Evolutionary conservation across 2,888 invertebrate species (phyloP), one percentile per base, ranked within the genome.

Genomic region (Drosophila koepferae): DNA sequence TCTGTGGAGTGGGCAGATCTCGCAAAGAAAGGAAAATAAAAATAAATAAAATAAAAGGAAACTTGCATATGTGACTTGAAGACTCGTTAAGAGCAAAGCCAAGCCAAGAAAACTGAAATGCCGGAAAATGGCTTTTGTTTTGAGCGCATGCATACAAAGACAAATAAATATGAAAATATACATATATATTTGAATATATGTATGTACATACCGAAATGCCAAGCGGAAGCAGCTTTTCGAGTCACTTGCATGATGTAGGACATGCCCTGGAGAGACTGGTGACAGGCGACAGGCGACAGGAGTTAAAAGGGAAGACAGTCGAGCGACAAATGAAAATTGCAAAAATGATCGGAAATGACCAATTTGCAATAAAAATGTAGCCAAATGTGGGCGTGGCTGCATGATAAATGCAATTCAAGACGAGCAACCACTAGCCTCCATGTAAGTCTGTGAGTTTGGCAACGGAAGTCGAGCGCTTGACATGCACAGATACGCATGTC

Each of bases 291-390:
- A 8, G 14, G 46, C 6, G 8, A 6, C 28, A 6, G 28, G 28
- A 28, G 28, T 28, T 51, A 28, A 53, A 68, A 65, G 56, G 51
- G 49, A n/a, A 46, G 49, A 80, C 77, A 89, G 68, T 72, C 71
- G 72, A 77, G 85, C 89, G 71, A 84, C 76, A 87, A 86, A 90
- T 86, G 83, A 80, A 85, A 80, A 80, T 74, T 72, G 75, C 77
- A 83, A 80, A 81, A 86, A 80, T 73, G 74, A 90, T 86, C 91
- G 90, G 90, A 90, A 90, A 91, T 90, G 85, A 90, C 89, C 91
- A 91, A 90, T 90, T 90, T 90, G 74, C 81, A 86, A 79, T 90
- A 84, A 84, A 90, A 90, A 86, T 86, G 72, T 77, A 72, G 44
- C 68, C 65, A 65, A 73, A 63, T 51, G 49, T 65, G 64, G 51